phyloP scores from a whole-genome alignment of 2,888 invertebrate genomes.

The Vesta saturnalis region DNA sequence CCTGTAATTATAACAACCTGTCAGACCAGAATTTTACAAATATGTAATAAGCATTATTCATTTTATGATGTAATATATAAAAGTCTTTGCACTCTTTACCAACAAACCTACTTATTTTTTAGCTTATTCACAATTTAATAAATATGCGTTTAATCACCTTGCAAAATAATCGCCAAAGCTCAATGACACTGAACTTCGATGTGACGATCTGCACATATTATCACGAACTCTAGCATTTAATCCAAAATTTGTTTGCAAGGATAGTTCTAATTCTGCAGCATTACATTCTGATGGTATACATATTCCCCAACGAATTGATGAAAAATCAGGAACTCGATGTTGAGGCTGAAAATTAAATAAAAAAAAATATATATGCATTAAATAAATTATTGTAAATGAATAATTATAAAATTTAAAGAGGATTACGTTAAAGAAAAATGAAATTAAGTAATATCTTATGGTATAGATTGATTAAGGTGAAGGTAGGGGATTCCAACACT shows the following conservation, averaged over 20 bases:
- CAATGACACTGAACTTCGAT: constrained; percentile 12
- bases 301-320: constrained; percentile 68
- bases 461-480: too few relatives aligned
- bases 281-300: constrained; percentile 69
- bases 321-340: constrained; percentile 68
- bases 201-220: constrained; percentile 49
- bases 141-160: too few relatives aligned
- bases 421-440: too few relatives aligned
- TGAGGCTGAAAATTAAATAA: constrained; percentile 67
- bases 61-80: not conserved
- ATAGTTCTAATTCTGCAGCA: constrained; percentile 64
- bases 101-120: not conserved
- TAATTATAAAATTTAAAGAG: too few relatives aligned
- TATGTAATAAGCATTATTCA: not conserved
- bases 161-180: constrained; percentile 47
- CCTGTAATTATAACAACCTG: constrained; percentile 24
- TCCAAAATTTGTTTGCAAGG: constrained; percentile 57
- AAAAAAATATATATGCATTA: too few relatives aligned
- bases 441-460: too few relatives aligned
- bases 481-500: too few relatives aligned
- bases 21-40: not conserved
- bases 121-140: too few relatives aligned
- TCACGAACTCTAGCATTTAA: constrained; percentile 52
- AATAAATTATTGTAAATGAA: too few relatives aligned
- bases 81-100: not conserved